A percentile compares a stretch with the other conserved stretches of the same genome.
These are phyloP conservation scores for Prolemur simus DNA, from an alignment of 2,113 vertebrate species.

Conservation along the genomic window DNA sequence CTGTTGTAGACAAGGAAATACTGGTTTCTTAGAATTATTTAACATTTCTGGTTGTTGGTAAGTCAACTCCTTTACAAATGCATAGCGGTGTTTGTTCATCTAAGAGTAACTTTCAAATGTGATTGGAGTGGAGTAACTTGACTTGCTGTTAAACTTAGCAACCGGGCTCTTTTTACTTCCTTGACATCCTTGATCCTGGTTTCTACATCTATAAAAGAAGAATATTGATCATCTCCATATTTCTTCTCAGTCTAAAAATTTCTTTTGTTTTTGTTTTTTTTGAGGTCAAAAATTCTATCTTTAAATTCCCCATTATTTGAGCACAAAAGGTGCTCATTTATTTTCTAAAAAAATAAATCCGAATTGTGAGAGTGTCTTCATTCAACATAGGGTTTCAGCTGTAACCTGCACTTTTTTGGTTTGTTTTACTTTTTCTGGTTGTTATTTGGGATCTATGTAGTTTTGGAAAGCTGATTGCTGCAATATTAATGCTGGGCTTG, in stretches of 20 bases:
- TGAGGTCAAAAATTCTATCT: not conserved
- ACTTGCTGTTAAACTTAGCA: not conserved
- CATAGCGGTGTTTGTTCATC: not conserved
- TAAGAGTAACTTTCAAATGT: not conserved
- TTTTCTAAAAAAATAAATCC: not conserved
- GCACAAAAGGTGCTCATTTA: not conserved
- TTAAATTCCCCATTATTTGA: not conserved
- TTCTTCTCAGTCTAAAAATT: not conserved
- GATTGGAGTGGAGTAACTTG: not conserved
- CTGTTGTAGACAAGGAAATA: not conserved
- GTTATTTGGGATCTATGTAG: not conserved
- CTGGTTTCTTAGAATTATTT: not conserved
- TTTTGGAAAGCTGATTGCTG: not conserved
- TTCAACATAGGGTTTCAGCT: too few species aligned
- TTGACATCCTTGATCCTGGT: not conserved
- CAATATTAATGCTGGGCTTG: not conserved
- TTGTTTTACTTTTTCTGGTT: not conserved
- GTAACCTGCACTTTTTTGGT: not conserved
- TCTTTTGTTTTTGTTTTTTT: not conserved
- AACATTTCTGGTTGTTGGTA: not conserved
- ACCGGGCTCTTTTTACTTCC: not conserved
- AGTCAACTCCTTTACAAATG: not conserved
- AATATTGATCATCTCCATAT: not conserved
- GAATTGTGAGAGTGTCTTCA: not conserved
- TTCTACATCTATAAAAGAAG: not conserved